Conservation (phyloP, 2,797 vertebrate genomes). For the Micropoecilia bifurca region DNA sequence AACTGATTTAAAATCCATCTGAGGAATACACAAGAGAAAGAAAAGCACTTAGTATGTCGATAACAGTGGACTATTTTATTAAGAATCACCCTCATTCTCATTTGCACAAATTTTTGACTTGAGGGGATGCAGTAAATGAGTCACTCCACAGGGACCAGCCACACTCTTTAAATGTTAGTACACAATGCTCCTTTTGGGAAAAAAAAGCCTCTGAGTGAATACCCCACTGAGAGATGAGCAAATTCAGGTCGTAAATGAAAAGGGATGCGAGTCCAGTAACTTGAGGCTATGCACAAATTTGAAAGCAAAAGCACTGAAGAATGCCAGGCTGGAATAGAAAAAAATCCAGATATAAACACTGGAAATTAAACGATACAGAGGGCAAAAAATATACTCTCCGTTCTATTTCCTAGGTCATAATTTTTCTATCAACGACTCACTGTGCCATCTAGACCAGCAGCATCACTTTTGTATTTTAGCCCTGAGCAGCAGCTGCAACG, state of each 20-base stretch:
- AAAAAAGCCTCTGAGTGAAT: constrained; percentile 44
- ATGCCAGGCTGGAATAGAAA: constrained; percentile 21
- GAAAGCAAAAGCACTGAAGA: constrained; percentile 20
- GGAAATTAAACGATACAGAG: constrained; percentile 18
- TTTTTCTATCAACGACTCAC: constrained; percentile 21
- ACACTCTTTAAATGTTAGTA: constrained; percentile 36
- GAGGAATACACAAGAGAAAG: constrained; percentile 8
- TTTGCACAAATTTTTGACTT: constrained; percentile 25
- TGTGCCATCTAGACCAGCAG: constrained; percentile 47
- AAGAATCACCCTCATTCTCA: constrained; percentile 22
- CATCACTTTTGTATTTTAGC: constrained; percentile 28
- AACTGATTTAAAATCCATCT: constrained; percentile 18
- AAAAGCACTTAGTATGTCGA: constrained; percentile 16
- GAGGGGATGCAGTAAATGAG: constrained; percentile 36
- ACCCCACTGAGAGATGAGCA: constrained; percentile 39
- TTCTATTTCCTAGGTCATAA: background rate
- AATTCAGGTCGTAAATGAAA: constrained; percentile 39
- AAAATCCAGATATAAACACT: constrained; percentile 22
- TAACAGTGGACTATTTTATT: constrained; percentile 24
- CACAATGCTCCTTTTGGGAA: constrained; percentile 18
- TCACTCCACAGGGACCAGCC: constrained; percentile 31
- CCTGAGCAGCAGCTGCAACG: constrained; percentile 49
- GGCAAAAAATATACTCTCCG: constrained; percentile 9
- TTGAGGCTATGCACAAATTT: constrained; percentile 27
- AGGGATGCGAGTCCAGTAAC: constrained; percentile 38